A percentile compares a stretch with the other conserved stretches of the same genome.
phyloP scores from a whole-genome alignment of 2,797 vertebrate genomes.

The Cossypha dichroa region DNA sequence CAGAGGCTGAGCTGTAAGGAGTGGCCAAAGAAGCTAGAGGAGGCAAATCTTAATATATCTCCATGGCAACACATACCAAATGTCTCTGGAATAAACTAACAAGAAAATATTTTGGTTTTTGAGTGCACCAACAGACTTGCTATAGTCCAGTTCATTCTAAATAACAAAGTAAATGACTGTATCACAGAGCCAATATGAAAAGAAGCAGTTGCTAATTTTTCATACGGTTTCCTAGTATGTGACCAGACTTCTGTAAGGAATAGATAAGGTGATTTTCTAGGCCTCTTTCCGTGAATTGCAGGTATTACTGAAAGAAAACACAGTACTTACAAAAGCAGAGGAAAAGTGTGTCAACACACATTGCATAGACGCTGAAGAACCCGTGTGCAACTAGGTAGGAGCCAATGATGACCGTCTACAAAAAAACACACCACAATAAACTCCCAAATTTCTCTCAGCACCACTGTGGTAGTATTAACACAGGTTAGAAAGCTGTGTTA shows the following conservation, averaged over 20 bases:
- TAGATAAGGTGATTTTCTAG: background rate
- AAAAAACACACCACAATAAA: slow-evolving; percentile 39
- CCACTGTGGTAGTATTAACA: background rate
- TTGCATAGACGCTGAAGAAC: slow-evolving; percentile 96
- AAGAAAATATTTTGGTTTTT: background rate
- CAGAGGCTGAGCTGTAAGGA: background rate
- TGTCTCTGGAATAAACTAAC: background rate
- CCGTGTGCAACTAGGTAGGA: slow-evolving; percentile 93
- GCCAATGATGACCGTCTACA: slow-evolving; percentile 90
- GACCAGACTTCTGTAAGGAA: background rate
- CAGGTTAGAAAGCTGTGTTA: background rate
- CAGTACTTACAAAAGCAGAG: slow-evolving; percentile 97
- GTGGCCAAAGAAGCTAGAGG: background rate
- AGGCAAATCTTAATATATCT: background rate
- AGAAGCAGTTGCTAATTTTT: background rate
- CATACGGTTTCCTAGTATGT: background rate
- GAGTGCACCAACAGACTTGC: background rate
- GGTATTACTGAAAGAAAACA: background rate
- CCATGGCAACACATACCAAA: background rate
- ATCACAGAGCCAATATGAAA: background rate
- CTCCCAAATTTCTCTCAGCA: background rate
- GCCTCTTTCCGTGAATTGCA: background rate
- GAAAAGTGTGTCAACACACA: slow-evolving; percentile 97
- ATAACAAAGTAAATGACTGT: background rate
- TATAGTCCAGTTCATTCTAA: background rate